phyloP scores from a whole-genome alignment of 2,797 vertebrate species.

The Falco peregrinus region DNA sequence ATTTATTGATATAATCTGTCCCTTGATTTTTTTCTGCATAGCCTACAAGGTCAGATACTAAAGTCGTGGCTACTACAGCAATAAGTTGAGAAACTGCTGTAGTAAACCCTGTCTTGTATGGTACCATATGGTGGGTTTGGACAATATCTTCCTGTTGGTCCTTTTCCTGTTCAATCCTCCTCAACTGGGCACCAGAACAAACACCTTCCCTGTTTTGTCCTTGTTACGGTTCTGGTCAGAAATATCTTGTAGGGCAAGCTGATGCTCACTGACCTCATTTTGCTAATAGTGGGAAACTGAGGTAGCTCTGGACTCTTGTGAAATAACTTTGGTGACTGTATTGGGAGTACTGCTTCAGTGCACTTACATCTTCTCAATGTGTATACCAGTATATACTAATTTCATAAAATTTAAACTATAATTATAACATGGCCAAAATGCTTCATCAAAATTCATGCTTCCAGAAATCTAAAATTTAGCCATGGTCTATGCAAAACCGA shows the following conservation, averaged over 20 bases:
- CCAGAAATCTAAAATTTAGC: background rate
- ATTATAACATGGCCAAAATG: background rate
- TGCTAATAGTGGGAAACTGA: constrained; percentile 15
- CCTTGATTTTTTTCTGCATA: background rate
- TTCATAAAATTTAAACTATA: constrained; percentile 24
- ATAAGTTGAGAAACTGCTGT: background rate
- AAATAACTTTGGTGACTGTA: constrained; percentile 16
- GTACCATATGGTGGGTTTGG: background rate
- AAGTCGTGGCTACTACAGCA: background rate
- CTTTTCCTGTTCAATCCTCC: background rate
- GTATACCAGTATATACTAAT: background rate
- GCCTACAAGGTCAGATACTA: background rate
- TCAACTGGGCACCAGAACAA: background rate
- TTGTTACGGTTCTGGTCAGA: background rate
- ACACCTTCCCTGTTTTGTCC: background rate
- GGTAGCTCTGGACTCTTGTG: background rate
- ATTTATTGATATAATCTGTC: background rate
- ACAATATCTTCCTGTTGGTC: background rate
- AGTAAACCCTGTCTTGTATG: fast-evolving
- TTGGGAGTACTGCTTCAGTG: background rate
- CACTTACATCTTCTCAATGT: background rate
- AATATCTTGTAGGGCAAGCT: background rate
- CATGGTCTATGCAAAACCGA: background rate
- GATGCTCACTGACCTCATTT: background rate
- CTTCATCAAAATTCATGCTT: background rate